Percentiles rank a stretch among this genome's conserved stretches.
Conservation (phyloP, 2,888 invertebrate species). For the Asteroscopus sphinx region DNA sequence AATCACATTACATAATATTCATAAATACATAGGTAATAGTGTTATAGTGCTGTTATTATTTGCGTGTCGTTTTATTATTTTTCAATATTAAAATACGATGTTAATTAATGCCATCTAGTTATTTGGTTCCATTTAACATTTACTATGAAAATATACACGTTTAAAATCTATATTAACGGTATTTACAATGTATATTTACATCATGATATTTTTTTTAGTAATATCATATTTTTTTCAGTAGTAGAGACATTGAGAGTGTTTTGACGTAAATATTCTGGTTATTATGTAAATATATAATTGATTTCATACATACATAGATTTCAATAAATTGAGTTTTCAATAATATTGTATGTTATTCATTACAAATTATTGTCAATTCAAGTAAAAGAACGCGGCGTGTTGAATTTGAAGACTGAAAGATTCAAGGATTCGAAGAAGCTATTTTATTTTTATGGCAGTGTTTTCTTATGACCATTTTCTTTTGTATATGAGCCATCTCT, state of each 20-base stretch:
- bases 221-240: constrained; percentile 53
- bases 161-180: constrained; percentile 76
- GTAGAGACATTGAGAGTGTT: constrained; percentile 14
- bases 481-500: constrained; percentile 15
- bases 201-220: constrained; percentile 66
- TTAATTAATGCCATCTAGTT: constrained; percentile 67
- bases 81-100: constrained; percentile 46
- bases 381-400: constrained; percentile 7
- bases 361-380: constrained; percentile 60
- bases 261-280: constrained; percentile 33
- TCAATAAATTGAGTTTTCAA: constrained; percentile 16
- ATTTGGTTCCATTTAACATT: constrained; percentile 89
- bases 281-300: constrained; percentile 11
- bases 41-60: constrained; percentile 53
- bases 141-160: constrained; percentile 89
- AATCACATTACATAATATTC: constrained; percentile 59
- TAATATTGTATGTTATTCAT: constrained; percentile 24
- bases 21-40: constrained; percentile 35
- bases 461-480: constrained; percentile 46
- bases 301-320: constrained; percentile 6
- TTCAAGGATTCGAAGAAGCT: constrained; percentile 13
- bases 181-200: constrained; percentile 73
- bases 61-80: constrained; percentile 37
- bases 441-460: constrained; percentile 68
- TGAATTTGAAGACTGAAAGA: background rate